Conservation (phyloP, 2,113 vertebrate species). For the Podarcis muralis region DNA sequence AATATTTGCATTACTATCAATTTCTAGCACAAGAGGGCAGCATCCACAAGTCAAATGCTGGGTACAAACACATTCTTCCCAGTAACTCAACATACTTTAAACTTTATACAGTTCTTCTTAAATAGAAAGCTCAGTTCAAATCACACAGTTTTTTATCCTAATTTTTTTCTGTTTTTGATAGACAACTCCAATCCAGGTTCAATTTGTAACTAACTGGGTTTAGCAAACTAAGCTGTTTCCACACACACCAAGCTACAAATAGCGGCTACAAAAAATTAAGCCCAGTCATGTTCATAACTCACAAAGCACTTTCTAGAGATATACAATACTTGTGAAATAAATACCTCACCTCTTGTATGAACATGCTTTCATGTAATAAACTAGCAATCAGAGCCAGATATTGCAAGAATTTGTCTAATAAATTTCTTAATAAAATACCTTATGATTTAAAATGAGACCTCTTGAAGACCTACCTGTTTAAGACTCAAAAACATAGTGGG, state of each 20-base stretch:
- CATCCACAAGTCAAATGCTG: not conserved
- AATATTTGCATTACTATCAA: not conserved
- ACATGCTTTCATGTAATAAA: not conserved
- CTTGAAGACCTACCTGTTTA: not conserved
- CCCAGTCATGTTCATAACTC: not conserved
- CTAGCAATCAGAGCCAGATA: not conserved
- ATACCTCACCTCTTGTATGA: too few relatives aligned
- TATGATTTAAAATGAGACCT: not conserved
- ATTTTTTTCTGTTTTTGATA: not conserved
- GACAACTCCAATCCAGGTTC: not conserved
- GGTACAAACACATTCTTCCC: not conserved
- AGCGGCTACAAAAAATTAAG: not conserved
- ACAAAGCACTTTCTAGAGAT: not conserved
- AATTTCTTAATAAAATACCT: not conserved
- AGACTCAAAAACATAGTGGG: not conserved
- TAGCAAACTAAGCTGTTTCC: not conserved
- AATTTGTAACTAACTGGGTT: not conserved
- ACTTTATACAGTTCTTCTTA: not conserved
- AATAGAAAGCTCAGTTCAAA: not conserved
- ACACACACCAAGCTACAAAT: not conserved
- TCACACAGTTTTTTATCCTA: not conserved
- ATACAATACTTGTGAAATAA: not conserved
- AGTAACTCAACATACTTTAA: not conserved
- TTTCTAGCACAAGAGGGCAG: slow-evolving; percentile 20
- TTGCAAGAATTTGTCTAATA: not conserved